Conservation (phyloP, 1,140 invertebrate species). For the Capitella teleta region DNA sequence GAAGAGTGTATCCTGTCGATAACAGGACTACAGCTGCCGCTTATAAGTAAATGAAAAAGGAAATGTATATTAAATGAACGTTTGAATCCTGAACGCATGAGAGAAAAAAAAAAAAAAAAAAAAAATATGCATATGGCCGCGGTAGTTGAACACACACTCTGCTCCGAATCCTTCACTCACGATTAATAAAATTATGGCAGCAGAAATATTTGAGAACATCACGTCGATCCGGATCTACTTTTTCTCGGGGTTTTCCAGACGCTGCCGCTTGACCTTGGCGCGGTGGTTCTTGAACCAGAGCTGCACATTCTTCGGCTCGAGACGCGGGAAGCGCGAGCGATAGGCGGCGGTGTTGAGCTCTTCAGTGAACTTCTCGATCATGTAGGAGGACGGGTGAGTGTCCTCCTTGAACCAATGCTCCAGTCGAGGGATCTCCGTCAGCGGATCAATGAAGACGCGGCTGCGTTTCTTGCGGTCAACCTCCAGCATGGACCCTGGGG, state of each 20-base stretch:
- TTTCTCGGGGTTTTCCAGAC: conserved; percentile 10
- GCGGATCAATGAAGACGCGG: conserved; percentile 96
- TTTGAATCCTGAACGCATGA: no score
- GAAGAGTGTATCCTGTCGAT: no score
- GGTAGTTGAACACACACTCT: no score
- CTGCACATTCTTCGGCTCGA: conserved; percentile 96
- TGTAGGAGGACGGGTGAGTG: conserved; percentile 91
- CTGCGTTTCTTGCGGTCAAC: conserved; percentile 85
- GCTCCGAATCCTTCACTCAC: no score
- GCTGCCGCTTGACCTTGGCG: conserved; percentile 84
- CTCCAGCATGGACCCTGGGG: conserved; percentile 18
- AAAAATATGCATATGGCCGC: no score
- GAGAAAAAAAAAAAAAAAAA: no score
- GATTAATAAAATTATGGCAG: no score
- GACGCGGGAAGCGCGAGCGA: conserved; percentile 85
- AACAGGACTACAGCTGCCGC: no score
- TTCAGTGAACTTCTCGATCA: conserved; percentile 93
- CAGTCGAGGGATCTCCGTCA: conserved; percentile 89
- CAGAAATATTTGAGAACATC: no score
- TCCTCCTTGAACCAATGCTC: conserved; percentile 96
- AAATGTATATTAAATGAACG: no score
- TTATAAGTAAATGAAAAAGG: no score
- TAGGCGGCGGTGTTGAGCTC: conserved; percentile 81
- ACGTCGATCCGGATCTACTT: no score
- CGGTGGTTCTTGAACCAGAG: conserved; percentile 81